These are phyloP conservation scores for Myoxocephalus aenaeus DNA, from an alignment of 2,797 vertebrate genomes.

Conservation along the genomic window DNA sequence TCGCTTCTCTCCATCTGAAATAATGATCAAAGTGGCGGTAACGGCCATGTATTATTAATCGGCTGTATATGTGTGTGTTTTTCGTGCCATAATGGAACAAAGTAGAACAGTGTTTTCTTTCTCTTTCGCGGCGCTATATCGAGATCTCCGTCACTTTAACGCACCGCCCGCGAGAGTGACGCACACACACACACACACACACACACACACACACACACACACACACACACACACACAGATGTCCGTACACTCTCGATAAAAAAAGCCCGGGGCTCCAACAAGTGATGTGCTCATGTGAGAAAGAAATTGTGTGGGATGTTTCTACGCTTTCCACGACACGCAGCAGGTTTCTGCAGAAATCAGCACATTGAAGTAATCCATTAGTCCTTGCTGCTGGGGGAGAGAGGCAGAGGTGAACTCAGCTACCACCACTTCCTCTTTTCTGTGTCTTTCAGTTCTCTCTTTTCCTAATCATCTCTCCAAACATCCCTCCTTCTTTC, in stretches of 20 bases:
- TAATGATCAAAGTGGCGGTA: constrained; percentile 54
- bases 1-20: constrained; percentile 28
- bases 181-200: constrained; percentile 14
- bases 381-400: constrained; percentile 59
- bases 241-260: neutral
- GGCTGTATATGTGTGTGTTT: constrained; percentile 35
- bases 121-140: constrained; percentile 65
- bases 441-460: neutral
- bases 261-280: constrained; percentile 53
- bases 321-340: constrained; percentile 35
- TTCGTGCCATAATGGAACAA: constrained; percentile 72
- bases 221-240: constrained; percentile 10
- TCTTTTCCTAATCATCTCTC: constrained; percentile 40
- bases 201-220: neutral
- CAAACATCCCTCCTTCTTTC: constrained; percentile 29
- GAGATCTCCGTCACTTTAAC: constrained; percentile 54
- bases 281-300: constrained; percentile 48
- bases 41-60: constrained; percentile 75
- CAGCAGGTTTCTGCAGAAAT: constrained; percentile 66
- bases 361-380: constrained; percentile 72
- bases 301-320: constrained; percentile 18
- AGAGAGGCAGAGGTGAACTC: constrained; percentile 57
- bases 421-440: constrained; percentile 49
- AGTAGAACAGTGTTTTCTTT: constrained; percentile 64
- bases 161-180: neutral